Conservation (phyloP, 2,113 vertebrate genomes). For the Choloepus hoffmanni region DNA sequence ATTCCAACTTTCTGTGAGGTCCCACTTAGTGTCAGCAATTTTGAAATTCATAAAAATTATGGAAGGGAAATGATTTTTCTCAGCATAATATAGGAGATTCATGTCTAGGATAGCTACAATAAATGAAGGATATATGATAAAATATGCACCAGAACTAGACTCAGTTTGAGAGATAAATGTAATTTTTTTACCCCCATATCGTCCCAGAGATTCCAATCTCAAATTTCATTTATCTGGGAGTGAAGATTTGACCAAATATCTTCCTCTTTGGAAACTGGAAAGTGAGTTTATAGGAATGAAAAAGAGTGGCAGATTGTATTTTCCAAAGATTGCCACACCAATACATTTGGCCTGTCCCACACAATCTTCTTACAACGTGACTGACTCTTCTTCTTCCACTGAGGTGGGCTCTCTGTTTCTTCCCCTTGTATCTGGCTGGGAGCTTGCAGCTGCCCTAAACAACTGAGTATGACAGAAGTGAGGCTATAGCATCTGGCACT, state of each 20-base stretch:
- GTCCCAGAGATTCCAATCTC: neutral
- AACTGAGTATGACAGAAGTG: neutral
- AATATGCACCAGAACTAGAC: neutral
- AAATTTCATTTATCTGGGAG: neutral
- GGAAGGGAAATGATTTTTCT: neutral
- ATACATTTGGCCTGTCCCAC: neutral
- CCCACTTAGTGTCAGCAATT: neutral
- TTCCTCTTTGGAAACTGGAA: neutral
- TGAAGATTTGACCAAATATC: neutral
- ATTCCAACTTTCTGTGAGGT: neutral
- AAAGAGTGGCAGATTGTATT: neutral
- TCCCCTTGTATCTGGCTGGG: neutral
- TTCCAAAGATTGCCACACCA: neutral
- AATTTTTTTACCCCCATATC: neutral
- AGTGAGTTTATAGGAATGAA: neutral
- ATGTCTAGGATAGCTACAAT: neutral
- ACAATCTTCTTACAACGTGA: neutral
- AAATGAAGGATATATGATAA: neutral
- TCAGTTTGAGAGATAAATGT: neutral
- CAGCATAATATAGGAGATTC: neutral
- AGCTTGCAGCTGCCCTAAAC: neutral
- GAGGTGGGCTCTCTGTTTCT: neutral
- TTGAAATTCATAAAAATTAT: slow-evolving; percentile 24
- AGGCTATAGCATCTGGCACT: neutral
- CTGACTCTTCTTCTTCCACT: neutral